phyloP scores from a whole-genome alignment of 2,797 vertebrate species.

The Falco peregrinus region DNA sequence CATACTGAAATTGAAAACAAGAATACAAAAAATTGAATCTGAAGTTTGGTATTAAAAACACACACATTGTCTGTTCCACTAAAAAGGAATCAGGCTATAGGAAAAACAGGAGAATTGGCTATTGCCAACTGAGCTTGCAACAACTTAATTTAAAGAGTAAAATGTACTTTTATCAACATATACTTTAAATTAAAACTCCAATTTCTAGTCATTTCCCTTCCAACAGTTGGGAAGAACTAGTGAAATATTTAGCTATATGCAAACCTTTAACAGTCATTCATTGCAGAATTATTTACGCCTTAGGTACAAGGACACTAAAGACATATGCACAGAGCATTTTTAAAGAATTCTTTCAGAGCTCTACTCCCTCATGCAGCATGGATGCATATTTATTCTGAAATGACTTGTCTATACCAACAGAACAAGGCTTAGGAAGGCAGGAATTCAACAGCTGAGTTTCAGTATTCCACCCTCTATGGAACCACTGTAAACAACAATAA shows the following conservation, averaged over 20 bases:
- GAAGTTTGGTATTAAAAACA: neutral
- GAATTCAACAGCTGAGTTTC: neutral
- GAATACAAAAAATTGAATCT: neutral
- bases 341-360: neutral
- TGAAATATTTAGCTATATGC: neutral
- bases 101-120: neutral
- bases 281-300: neutral
- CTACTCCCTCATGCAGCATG: neutral
- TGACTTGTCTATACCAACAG: neutral
- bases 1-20: neutral
- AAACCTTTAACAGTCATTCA: neutral
- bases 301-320: neutral
- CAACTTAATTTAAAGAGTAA: neutral
- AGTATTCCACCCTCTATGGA: neutral
- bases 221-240: neutral
- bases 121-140: neutral
- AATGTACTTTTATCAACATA: neutral
- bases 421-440: neutral
- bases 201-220: neutral
- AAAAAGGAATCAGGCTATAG: neutral
- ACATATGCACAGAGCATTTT: neutral
- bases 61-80: neutral
- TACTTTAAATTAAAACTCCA: neutral
- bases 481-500: neutral
- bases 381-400: neutral